Conservation (phyloP, 2,888 invertebrate genomes). For the Cephus rjabovi region DNA sequence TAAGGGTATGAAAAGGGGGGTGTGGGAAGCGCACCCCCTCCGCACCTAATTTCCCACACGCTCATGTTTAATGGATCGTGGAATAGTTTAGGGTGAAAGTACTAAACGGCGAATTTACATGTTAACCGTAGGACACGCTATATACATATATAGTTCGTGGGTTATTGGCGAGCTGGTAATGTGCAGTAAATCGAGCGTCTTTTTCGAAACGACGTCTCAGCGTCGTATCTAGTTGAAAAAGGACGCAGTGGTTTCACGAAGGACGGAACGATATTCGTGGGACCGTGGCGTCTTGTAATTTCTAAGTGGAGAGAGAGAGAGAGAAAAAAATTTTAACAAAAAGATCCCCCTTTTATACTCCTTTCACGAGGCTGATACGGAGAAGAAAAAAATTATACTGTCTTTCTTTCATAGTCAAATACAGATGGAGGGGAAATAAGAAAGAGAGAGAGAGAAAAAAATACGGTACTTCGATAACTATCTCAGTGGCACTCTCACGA, state of each 20-base stretch:
- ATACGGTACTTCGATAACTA: neutral
- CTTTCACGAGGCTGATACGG: neutral
- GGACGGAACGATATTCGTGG: neutral
- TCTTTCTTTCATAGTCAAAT: neutral
- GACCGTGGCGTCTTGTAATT: neutral
- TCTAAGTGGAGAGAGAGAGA: neutral
- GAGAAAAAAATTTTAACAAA: too few relatives aligned
- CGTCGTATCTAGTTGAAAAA: neutral
- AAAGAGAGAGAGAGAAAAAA: neutral
- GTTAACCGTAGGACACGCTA: constrained; percentile 6
- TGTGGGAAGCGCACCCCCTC: constrained; percentile 25
- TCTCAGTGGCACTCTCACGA: neutral
- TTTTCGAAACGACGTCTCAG: neutral
- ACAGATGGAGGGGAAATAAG: neutral
- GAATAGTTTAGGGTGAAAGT: neutral
- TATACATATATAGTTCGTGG: constrained; percentile 24
- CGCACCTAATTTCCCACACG: constrained; percentile 45
- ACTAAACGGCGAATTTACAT: constrained; percentile 16
- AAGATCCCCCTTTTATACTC: neutral
- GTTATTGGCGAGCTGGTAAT: constrained; percentile 57
- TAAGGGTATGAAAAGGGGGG: constrained; percentile 5
- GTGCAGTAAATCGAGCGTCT: constrained; percentile 24
- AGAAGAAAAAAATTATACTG: neutral
- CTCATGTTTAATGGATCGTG: constrained; percentile 22
- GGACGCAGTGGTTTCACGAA: neutral